phyloP scores from a whole-genome alignment of 2,113 vertebrate genomes.

The Parus major region DNA sequence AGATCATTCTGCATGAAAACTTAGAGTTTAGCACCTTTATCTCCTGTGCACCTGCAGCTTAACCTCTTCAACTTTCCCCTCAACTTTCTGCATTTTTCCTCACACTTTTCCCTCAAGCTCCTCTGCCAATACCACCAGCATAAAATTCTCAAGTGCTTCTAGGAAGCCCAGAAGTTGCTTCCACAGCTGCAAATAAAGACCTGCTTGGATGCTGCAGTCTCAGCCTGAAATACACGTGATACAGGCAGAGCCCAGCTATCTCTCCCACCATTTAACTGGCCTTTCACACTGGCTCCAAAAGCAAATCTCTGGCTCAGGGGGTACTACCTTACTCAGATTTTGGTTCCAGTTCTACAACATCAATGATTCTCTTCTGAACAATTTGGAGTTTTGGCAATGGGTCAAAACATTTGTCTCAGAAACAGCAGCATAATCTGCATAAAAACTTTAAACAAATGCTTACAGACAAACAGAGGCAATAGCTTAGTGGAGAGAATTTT shows the following conservation, averaged over 20 bases:
- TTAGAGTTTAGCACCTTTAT: neutral
- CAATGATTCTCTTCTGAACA: neutral
- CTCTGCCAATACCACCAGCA: neutral
- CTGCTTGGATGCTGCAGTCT: neutral
- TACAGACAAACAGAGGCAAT: neutral
- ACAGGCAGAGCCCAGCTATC: neutral
- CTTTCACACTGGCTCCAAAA: accelerated
- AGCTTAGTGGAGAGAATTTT: neutral
- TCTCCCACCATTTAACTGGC: neutral
- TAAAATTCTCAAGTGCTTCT: neutral
- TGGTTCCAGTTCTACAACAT: neutral
- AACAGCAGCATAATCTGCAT: neutral
- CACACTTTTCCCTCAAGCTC: neutral
- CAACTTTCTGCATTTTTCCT: neutral
- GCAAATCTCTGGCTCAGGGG: neutral
- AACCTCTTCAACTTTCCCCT: neutral
- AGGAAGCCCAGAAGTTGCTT: neutral
- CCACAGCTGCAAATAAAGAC: neutral
- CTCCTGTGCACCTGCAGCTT: neutral
- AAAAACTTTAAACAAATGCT: neutral
- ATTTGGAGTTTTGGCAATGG: neutral
- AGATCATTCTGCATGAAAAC: neutral
- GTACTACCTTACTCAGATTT: neutral
- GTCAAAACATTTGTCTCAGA: neutral
- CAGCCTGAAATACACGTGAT: accelerated